Conservation (phyloP, 2,888 invertebrate genomes). For the Noctua janthina region DNA sequence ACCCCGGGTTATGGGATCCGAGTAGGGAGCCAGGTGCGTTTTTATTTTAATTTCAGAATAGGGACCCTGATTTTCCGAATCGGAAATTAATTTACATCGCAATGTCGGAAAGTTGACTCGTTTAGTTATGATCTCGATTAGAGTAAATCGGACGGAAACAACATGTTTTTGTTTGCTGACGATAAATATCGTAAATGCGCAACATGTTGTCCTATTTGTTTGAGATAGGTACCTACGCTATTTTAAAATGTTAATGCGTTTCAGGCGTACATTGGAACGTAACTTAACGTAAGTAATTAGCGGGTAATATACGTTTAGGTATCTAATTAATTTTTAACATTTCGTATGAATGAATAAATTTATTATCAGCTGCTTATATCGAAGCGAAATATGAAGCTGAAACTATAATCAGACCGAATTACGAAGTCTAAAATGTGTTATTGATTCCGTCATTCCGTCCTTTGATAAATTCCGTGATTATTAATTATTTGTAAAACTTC, state of each 20-base stretch:
- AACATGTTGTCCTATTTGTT: conserved; percentile 44
- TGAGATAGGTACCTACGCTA: conserved; percentile 27
- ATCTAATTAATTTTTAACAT: conserved; percentile 33
- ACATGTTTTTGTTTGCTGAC: conserved; percentile 53
- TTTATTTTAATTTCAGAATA: conserved; percentile 76
- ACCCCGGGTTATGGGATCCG: conserved; percentile 67
- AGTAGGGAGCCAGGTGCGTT: conserved; percentile 77
- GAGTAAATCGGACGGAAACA: conserved; percentile 35
- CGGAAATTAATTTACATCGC: conserved; percentile 74
- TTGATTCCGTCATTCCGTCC: conserved; percentile 40
- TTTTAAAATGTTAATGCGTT: conserved; percentile 38
- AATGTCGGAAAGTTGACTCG: conserved; percentile 65
- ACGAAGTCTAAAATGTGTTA: conserved; percentile 36
- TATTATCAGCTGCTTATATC: conserved; percentile 38
- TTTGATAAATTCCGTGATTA: conserved; percentile 42
- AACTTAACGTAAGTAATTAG: conserved; percentile 28
- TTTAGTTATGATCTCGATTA: conserved; percentile 62
- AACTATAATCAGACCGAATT: conserved; percentile 30
- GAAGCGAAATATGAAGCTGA: conserved; percentile 45
- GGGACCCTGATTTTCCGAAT: conserved; percentile 77
- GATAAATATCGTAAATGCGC: conserved; percentile 35
- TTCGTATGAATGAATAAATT: conserved; percentile 40
- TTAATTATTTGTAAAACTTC: conserved; percentile 26
- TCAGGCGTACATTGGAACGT: conserved; percentile 33
- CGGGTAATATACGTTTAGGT: neutral